These are phyloP conservation scores for Poeciliopsis retropinna DNA, from an alignment of 2,113 vertebrate genomes.

Conservation along the genomic window DNA sequence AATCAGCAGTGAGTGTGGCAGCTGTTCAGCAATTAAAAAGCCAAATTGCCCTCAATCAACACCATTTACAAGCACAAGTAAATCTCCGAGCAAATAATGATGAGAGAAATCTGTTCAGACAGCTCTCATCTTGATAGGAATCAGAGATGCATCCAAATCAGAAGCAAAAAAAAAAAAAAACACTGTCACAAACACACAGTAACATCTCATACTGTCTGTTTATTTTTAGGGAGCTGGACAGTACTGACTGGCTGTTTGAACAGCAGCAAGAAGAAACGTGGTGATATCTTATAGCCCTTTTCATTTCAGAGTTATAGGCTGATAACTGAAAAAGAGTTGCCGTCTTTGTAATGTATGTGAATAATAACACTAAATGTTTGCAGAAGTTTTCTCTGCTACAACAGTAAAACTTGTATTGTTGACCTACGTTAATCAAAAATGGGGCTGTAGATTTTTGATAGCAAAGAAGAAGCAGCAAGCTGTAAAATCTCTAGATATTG, in stretches of 20 bases:
- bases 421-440: too few species aligned
- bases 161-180: constrained; percentile 40
- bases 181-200: constrained; percentile 13
- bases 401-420: too few species aligned
- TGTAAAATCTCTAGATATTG: too few species aligned
- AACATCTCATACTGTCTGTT: constrained; percentile 23
- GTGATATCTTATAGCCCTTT: too few species aligned
- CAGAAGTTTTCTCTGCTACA: too few species aligned
- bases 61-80: constrained; percentile 80
- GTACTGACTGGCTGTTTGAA: constrained; percentile 26
- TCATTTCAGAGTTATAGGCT: background rate
- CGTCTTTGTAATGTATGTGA: too few species aligned
- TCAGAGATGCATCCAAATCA: constrained; percentile 75
- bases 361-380: too few species aligned
- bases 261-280: constrained; percentile 31
- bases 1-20: constrained; percentile 80
- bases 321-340: background rate
- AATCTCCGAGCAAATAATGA: constrained; percentile 79
- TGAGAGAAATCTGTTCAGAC: constrained; percentile 79
- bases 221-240: constrained; percentile 35
- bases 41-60: constrained; percentile 85
- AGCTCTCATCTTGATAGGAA: constrained; percentile 79
- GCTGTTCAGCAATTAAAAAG: constrained; percentile 83
- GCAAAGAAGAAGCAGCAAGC: too few species aligned
- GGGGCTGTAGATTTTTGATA: too few species aligned